Conservation (phyloP, 2,113 vertebrate genomes). For the Myocastor coypus region DNA sequence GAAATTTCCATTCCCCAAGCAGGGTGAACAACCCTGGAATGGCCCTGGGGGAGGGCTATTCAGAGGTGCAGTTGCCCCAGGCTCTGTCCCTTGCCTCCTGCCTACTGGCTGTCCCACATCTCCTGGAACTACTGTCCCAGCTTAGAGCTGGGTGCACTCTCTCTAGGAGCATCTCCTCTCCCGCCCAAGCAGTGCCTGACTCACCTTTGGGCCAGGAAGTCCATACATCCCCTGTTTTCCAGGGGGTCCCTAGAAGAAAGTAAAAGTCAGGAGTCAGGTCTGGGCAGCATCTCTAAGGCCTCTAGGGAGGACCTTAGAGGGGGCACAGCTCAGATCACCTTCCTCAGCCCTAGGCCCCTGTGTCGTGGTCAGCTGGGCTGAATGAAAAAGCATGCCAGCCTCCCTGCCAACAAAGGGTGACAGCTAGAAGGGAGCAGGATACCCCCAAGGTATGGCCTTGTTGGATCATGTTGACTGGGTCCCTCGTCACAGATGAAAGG, state of each 20-base stretch:
- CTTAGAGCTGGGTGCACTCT: not conserved
- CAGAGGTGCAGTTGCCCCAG: not conserved
- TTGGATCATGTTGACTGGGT: not conserved
- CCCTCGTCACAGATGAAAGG: slow-evolving; percentile 6
- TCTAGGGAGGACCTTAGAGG: not conserved
- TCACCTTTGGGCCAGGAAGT: slow-evolving; percentile 93
- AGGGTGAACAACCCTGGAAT: not conserved
- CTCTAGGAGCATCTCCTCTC: not conserved
- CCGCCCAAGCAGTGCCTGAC: not conserved
- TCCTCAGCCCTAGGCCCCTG: not conserved
- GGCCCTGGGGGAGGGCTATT: not conserved
- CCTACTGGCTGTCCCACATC: not conserved
- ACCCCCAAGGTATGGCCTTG: not conserved
- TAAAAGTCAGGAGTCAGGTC: not conserved
- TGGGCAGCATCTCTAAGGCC: not conserved
- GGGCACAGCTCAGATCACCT: not conserved
- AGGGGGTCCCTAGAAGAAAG: slow-evolving; percentile 88
- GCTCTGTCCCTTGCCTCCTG: not conserved
- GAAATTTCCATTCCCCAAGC: not conserved
- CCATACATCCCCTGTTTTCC: slow-evolving; percentile 91
- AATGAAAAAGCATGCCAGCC: not conserved
- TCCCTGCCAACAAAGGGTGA: not conserved
- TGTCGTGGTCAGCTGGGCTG: not conserved
- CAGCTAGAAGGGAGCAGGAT: not conserved
- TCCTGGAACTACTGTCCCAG: not conserved